Base-by-base conservation (phyloP, 2,113 vertebrate species). In the Ranitomeya variabilis region DNA sequence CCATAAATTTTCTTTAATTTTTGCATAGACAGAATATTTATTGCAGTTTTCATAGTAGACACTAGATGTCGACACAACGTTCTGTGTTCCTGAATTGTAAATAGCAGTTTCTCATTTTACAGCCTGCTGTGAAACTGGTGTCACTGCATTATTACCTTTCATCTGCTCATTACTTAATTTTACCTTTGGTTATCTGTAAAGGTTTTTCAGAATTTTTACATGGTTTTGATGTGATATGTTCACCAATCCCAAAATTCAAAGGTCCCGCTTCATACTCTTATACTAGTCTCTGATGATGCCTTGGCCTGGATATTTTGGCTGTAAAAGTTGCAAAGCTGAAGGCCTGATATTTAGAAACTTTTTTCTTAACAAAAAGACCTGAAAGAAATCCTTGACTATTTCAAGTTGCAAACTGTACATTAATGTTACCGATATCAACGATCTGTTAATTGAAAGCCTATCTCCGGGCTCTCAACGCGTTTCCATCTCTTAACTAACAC, bases 381-480 rank as follows among this genome's bases (percentile, higher is more conserved):
- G 13, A 82, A 82, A 82, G 80, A 12, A 23, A 26, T 81, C 23
- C 55, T n/a, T n/a, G 55, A 21, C 80, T 18, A 7, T 52, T 66
- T 52, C 37, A 66, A 52, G 60, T 67, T 66, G 19, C 16, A 45
- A n/a, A 67, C 37, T n/a, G 19, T 23, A 67, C 19, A 66, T 12
- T 31, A 51, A 6, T 51, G 45, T 15, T 21, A 21, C 18, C 21
- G 62, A 54, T 64, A 15, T 67, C 81, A 54, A 62, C 21, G 19
- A 69, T 52, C 37, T 14, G 62, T n/a, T 83, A 83, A 69, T 83
- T 83, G 81, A 83, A 83, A 83, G 81, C 19, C 81, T 83, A 23
- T 67, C 81, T 83, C 14, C 37, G 7, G 81, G 81, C 81, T 19
- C 62, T 9, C 62, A 0, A 69, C 81, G 64, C 64, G 45, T 54